phyloP scores from a whole-genome alignment of 2,113 vertebrate species.

The Calonectris borealis region DNA sequence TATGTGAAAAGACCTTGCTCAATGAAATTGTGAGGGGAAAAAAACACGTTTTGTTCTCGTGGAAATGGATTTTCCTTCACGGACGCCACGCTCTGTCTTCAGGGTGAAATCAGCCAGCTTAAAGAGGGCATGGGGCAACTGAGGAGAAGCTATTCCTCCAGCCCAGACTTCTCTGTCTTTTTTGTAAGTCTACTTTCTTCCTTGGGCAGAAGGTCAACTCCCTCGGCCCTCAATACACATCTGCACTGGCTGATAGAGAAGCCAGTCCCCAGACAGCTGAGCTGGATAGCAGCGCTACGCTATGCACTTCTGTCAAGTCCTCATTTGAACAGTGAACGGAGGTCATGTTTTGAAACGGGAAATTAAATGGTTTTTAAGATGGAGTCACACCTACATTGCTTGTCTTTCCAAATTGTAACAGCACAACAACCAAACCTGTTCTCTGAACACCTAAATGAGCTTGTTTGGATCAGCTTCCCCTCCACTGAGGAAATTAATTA shows the following conservation, averaged over 20 bases:
- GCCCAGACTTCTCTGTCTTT: neutral
- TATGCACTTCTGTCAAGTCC: neutral
- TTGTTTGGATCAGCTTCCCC: neutral
- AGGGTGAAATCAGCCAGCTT: neutral
- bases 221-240: neutral
- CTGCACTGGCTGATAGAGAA: neutral
- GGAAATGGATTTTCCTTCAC: constrained; percentile 1
- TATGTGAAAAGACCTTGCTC: neutral
- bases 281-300: neutral
- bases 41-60: neutral
- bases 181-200: neutral
- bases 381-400: neutral
- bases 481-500: neutral
- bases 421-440: neutral
- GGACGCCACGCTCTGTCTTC: neutral
- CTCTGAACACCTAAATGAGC: neutral
- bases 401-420: neutral
- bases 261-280: neutral
- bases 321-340: neutral
- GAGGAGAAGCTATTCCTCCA: neutral
- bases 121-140: neutral
- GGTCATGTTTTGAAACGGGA: neutral
- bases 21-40: neutral
- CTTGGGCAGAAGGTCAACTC: neutral
- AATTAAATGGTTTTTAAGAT: neutral